Evolutionary conservation across 53 echinoderm and acorn worm genomes (phyloP).

Genomic region (Stichopus horrens): DNA sequence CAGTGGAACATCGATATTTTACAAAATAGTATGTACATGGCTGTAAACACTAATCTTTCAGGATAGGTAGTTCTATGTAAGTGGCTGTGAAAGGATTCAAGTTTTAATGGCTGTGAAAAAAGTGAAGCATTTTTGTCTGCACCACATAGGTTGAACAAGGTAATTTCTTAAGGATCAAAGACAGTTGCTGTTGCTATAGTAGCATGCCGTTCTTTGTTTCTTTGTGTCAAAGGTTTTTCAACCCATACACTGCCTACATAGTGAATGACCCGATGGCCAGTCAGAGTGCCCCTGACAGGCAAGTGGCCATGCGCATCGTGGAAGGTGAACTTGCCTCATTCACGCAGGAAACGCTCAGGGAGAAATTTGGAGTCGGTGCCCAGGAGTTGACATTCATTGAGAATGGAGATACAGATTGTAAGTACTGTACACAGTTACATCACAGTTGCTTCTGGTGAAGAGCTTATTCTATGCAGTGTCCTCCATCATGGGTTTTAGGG

Average conservation of each 20-base stretch:
- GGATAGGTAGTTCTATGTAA: no score
- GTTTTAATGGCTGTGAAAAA: no score
- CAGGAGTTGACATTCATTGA: constrained; percentile 6
- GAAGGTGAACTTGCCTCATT: constrained; percentile 36
- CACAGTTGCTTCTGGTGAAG: no score
- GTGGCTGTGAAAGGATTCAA: no score
- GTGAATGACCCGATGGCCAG: constrained; percentile 40
- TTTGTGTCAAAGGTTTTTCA: constrained; percentile 18
- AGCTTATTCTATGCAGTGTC: no score
- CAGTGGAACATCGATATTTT: no score
- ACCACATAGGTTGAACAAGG: no score
- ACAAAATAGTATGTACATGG: no score
- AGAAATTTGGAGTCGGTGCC: constrained; percentile 21
- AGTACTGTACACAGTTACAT: neutral
- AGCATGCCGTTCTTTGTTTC: neutral
- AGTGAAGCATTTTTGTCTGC: no score
- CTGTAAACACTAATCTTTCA: no score
- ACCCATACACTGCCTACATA: constrained; percentile 45
- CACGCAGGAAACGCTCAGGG: constrained; percentile 35
- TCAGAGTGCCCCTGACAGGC: constrained; percentile 1
- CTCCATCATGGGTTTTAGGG: no score
- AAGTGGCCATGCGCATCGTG: constrained; percentile 58
- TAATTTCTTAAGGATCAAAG: no score
- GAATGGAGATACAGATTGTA: neutral
- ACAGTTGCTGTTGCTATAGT: neutral